phyloP scores from a whole-genome alignment of 2,888 invertebrate genomes.

The Saturnia pavonia region DNA sequence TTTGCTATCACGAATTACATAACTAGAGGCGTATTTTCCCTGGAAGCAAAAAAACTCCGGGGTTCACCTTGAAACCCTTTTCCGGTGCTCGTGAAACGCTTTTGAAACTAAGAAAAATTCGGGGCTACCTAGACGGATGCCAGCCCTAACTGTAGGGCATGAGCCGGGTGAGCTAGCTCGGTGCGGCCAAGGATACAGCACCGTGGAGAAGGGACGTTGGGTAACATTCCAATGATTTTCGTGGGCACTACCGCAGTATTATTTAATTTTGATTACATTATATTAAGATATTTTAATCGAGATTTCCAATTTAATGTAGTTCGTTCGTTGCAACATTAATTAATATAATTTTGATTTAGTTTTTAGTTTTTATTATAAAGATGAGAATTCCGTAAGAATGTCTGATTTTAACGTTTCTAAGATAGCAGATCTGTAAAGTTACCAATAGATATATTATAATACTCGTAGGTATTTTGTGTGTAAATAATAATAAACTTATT shows the following conservation, averaged over 20 bases:
- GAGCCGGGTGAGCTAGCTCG: constrained; percentile 35
- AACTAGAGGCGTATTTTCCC: too few species aligned
- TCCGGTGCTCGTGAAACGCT: too few species aligned
- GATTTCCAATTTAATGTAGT: not conserved
- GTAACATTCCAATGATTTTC: constrained; percentile 44
- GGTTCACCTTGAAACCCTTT: too few species aligned
- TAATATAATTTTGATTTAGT: not conserved
- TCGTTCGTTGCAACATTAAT: too few species aligned
- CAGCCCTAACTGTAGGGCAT: constrained; percentile 31
- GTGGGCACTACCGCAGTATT: constrained; percentile 17
- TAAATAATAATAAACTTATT: constrained; percentile 2
- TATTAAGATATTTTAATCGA: not conserved
- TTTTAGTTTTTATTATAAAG: not conserved
- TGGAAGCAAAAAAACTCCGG: too few species aligned
- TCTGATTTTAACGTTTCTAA: not conserved
- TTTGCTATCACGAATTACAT: too few species aligned
- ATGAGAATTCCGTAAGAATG: not conserved
- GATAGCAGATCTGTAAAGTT: not conserved
- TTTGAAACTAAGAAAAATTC: too few species aligned
- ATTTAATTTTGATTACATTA: constrained; percentile 6
- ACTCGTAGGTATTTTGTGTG: too few species aligned
- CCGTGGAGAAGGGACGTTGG: constrained; percentile 53
- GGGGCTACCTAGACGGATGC: too few species aligned
- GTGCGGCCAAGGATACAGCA: constrained; percentile 51
- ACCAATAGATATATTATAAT: not conserved